Evolutionary conservation across 2,797 vertebrate species (phyloP), one percentile per base, ranked within the genome.

Genomic region (Spinus olivaceus): DNA sequence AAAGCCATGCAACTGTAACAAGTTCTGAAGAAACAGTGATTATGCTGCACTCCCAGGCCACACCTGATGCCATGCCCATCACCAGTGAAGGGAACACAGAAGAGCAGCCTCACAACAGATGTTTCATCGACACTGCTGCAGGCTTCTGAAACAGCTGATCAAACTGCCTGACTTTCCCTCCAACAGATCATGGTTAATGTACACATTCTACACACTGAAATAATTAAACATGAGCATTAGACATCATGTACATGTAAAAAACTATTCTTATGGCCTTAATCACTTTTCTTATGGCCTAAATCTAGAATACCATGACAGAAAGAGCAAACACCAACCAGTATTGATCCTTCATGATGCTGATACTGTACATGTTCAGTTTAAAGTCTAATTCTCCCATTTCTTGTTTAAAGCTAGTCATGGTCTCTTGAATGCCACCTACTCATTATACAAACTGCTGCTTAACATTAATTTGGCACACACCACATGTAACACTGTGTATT

Each of bases 71-170:
- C 37, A 37, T 22, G 15, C 14, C 50, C 27, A 54, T 18, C 4
- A 4, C 14, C 39, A 81, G 46, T 8, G 20, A 57, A 21, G 18
- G 35, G 20, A 39, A 64, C 53, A 83, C 10, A 57, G 39, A 56
- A 33, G 4, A 82, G 54, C 49, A 83, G 35, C 28, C 44, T 32
- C 51, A 37, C 47, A 73, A 32, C 7, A 30, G 10, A 69, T 3
- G 3, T 2, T 8, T 3, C 50, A 70, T 3, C 1, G 3, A 49
- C 32, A 27, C 51, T n/a, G 9, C 44, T 42, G 33, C 11, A n/a
- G 13, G 23, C 7, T 87, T 74, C 42, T 60, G 22, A 78, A 84
- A 86, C 23, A 76, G 42, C 51, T 44, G 41, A 18, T n/a, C 49
- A 92, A 47, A 71, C 1, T 54, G 44, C 16, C 70, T 57, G 53